Evolutionary conservation across 2,113 vertebrate species (phyloP).

Genomic region (Phoxinus phoxinus): DNA sequence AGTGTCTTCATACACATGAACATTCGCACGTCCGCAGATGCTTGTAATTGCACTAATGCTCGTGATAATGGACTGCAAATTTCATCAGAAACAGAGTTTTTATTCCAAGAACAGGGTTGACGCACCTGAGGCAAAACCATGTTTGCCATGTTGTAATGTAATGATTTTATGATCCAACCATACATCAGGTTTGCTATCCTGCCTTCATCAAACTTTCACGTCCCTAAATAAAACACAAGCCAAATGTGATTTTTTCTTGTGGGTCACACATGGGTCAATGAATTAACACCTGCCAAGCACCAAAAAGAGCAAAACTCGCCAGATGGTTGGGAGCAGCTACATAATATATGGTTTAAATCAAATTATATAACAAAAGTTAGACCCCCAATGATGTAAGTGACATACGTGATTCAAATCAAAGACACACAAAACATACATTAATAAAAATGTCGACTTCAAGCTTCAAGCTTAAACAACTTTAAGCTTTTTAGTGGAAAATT

Average conservation of each 20-base stretch:
- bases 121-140: conserved; percentile 21
- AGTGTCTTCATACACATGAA: conserved; percentile 21
- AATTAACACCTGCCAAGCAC: background rate
- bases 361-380: background rate
- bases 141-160: conserved; percentile 2
- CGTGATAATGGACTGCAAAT: conserved; percentile 20
- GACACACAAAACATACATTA: background rate
- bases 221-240: background rate
- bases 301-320: background rate
- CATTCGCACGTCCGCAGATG: conserved; percentile 8
- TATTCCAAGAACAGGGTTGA: background rate
- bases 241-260: conserved; percentile 12
- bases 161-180: conserved; percentile 28
- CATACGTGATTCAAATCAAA: background rate
- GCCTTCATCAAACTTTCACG: conserved; percentile 31
- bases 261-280: background rate
- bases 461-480: background rate
- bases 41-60: conserved; percentile 42
- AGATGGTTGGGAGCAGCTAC: background rate
- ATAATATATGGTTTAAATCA: conserved; percentile 4
- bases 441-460: background rate
- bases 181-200: conserved; percentile 9
- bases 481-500: background rate
- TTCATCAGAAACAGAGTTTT: conserved; percentile 16
- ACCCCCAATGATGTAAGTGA: background rate